Evolutionary conservation across 2,888 invertebrate genomes (phyloP), one percentile per base, ranked within the genome.

Genomic region (Corbicula japonica): DNA sequence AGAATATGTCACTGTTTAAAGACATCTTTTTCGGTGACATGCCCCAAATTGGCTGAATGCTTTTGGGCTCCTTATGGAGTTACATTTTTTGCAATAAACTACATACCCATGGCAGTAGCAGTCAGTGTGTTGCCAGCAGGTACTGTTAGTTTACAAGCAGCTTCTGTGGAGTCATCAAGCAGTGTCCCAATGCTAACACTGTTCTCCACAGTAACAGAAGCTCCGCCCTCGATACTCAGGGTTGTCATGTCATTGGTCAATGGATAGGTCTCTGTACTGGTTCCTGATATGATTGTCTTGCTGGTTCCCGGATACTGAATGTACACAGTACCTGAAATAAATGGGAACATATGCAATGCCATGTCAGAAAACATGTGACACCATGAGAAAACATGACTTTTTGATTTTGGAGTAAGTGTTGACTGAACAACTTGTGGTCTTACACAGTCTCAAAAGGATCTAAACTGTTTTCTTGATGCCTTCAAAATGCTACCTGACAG

Each of bases 281-380:
- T 50, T n/a, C 72, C 69, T 68, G 54, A 70, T 5, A 77, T 62
- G 12, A 66, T 61, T 15, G 65, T 41, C 46, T 73, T 62, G 12
- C 60, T 68, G 2, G 52, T 65, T 21, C 73, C 65, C 41, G 75
- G 79, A 4, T 63, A 62, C 28, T 76, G 61, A 12, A 87, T 61
- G 62, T 78, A 85, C 3, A 85, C 61, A n/a, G 85, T 88, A 10
- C 87, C 87, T 87, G 65, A 28, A 78, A 44, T 34, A 52, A 46
- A 62, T 50, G n/a, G n/a, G 32, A 58, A 44, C 18, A 18, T 10
- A 41, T 41, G 41, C 18, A 12, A 41, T 41, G 41, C 41, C 41
- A 41, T 41, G 41, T 41, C 12, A 41, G 41, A 12, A 41, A 18
- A 41, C 18, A n/a, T n/a, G n/a, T n/a, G n/a, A n/a, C n/a, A n/a